Base-by-base conservation (phyloP, 1,140 invertebrate genomes). In the Procambarus virginalis region DNA sequence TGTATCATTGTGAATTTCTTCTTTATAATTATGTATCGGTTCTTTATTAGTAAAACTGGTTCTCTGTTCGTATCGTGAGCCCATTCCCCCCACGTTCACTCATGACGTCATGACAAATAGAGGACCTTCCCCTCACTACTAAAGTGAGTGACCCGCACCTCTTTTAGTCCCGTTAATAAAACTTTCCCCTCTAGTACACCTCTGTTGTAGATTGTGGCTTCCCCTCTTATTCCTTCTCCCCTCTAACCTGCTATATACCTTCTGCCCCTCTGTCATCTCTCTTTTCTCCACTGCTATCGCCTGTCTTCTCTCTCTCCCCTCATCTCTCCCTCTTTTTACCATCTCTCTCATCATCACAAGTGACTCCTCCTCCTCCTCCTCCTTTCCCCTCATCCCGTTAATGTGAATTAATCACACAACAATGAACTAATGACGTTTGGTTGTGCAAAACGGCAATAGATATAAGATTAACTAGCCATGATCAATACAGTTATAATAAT, bases 301-400 rank as follows among this genome's bases (percentile, higher is more conserved):
- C 64, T 68, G 4, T 17, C 14, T 2, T 17, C 20, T 68, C 79
- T 58, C 79, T 64, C 79, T 45, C 51, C n/a, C 51, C 12, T n/a
- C 51, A n/a, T 34, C 79, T 81, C 79, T 81, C 51, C 51, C 79
- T 81, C 79, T 58, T 49, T 81, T 49, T 81, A 51, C 60, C 51
- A 34, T 49, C 51, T 49, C 34, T 51, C 60, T 49, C 51, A n/a
- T 34, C 55, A 34, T 20, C 9, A 12, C 51, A 51, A 60, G 6
- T 81, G 12, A 60, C 79, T 81, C 4, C 45, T 17, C 76, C 14
- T 3, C 45, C 17, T 17, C 22, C 20, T 46, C 8, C n/a, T 55
- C 51, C n/a, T 81, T 2, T 34, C 34, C 34, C 34, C 34, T 34
- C 34, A 34, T 34, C 34, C 34, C 34, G 34, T 34, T 34, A 34